These are phyloP conservation scores for Dendrolimus houi DNA, from an alignment of 2,888 invertebrate species.

Conservation along the genomic window DNA sequence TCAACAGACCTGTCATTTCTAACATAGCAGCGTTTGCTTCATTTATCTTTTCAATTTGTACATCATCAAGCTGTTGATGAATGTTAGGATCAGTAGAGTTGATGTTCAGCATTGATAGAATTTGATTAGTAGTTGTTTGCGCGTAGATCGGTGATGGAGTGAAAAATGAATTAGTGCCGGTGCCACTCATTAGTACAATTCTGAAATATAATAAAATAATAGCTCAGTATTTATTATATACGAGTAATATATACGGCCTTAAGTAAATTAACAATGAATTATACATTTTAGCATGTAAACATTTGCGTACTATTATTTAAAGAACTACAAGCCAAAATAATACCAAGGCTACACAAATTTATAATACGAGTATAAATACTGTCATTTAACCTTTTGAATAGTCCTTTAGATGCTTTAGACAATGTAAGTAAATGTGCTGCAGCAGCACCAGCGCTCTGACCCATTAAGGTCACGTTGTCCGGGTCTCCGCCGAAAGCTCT, in stretches of 20 bases:
- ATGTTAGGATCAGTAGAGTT: conserved; percentile 40
- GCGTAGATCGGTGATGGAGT: conserved; percentile 43
- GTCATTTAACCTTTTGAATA: conserved; percentile 41
- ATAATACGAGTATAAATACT: no score
- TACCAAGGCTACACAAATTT: no score
- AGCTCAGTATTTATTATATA: no score
- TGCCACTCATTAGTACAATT: conserved; percentile 53
- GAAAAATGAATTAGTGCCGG: conserved; percentile 36
- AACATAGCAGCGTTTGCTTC: conserved; percentile 36
- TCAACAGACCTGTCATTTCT: conserved; percentile 35
- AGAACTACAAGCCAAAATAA: no score
- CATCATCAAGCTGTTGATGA: conserved; percentile 34
- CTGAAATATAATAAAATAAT: conserved; percentile 29
- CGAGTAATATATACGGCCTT: no score
- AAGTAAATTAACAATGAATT: no score
- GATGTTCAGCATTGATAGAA: conserved; percentile 59
- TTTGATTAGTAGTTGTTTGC: conserved; percentile 24
- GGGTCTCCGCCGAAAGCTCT: conserved; percentile 56
- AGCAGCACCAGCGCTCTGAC: conserved; percentile 59
- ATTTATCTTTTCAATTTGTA: conserved; percentile 40
- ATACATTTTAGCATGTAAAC: no score
- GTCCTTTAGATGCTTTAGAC: conserved; percentile 40
- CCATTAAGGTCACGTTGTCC: conserved; percentile 49
- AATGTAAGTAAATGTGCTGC: conserved; percentile 48
- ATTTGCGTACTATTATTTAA: no score